Evolutionary conservation across 2,888 invertebrate species (phyloP), one percentile per base, ranked within the genome.

Genomic region (Sinohyriopsis cumingii): DNA sequence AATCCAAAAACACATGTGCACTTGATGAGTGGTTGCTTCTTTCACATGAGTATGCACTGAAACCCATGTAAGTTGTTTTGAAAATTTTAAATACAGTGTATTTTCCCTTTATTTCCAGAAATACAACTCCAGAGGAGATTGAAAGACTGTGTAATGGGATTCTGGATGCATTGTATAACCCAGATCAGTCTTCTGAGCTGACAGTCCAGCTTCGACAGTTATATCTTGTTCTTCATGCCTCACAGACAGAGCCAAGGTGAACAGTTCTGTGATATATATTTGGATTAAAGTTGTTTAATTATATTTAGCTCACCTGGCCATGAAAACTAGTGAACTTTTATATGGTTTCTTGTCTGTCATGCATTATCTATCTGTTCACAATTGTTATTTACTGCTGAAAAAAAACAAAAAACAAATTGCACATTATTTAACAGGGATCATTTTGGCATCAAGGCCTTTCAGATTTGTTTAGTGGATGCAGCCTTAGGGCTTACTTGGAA

Each of bases 41-140:
- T 20, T n/a, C 1, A 18, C 20, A 57, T n/a, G n/a, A n/a, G 7
- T 12, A 3, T 24, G 15, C 24, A 20, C 7, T 24, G 20, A 45
- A 45, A 45, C 45, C 45, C 45, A 45, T 45, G 45, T 15, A 12
- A 15, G 2, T 45, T 45, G 9, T 45, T 45, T 45, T 45, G 15
- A 45, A 45, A 45, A 12, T 45, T 45, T 15, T 45, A 45, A 45
- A 45, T 45, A 45, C 15, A 33, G 33, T 33, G 33, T 33, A 33
- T 45, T 12, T 45, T 0, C 12, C 2, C 45, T 64, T 68, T 60
- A 20, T 45, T 67, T 69, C 45, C 67, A 86, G 86, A 69, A 79
- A 84, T 59, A 77, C 81, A 25, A 75, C 80, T 62, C 79, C 77
- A 67, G 85, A 86, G 63, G 85, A 86, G 60, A 79, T 86, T 24